Percentiles rank a stretch among this genome's conserved stretches.
Evolutionary conservation across 2,797 vertebrate species (phyloP).

Genomic region (Lates japonicus): DNA sequence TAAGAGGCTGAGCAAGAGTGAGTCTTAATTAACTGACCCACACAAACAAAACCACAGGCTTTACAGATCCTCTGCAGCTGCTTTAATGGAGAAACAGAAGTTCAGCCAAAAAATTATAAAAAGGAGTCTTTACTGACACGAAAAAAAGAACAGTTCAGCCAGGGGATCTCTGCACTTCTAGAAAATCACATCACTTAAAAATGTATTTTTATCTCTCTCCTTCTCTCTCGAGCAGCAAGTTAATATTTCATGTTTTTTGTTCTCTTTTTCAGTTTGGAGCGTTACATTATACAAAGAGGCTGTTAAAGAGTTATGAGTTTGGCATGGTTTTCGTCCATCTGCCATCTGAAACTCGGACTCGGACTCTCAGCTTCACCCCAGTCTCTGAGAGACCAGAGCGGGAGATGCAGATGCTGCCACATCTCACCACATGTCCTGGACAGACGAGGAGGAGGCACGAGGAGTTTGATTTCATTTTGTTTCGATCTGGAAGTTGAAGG

Average conservation of each 20-base stretch:
- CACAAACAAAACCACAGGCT: no score
- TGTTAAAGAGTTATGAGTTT: conserved; percentile 42
- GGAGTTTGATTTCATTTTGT: not conserved
- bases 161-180: not conserved
- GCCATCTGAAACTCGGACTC: conserved; percentile 24
- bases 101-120: not conserved
- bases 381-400: conserved; percentile 15
- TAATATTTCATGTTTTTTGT: conserved; percentile 55
- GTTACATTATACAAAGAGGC: conserved; percentile 51
- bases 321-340: conserved; percentile 45
- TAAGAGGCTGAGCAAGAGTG: not conserved
- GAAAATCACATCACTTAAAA: conserved; percentile 23
- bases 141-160: not conserved
- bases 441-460: no score
- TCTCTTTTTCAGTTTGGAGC: conserved; percentile 27
- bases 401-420: conserved; percentile 37
- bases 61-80: no score
- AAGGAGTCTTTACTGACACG: not conserved
- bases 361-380: conserved; percentile 11
- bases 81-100: not conserved
- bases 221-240: conserved; percentile 9
- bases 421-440: not conserved
- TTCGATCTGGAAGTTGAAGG: not conserved
- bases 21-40: not conserved
- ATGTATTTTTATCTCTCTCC: not conserved